Conservation (phyloP, 1,140 invertebrate genomes). For the Anthonomus grandis region DNA sequence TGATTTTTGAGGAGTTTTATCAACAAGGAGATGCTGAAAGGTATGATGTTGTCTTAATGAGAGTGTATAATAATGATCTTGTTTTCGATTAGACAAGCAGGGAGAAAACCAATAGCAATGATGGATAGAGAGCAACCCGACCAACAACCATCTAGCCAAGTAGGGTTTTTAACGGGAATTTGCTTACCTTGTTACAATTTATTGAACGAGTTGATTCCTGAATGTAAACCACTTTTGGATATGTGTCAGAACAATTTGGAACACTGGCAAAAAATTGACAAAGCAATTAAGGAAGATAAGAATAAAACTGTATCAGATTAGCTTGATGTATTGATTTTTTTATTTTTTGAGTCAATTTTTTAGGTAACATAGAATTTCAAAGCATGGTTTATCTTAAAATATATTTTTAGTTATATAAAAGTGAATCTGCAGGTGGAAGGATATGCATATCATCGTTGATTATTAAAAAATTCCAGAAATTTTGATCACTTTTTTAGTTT, state of each 20-base stretch:
- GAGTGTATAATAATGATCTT: neutral
- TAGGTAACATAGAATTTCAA: too few species aligned
- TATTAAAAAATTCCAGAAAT: too few species aligned
- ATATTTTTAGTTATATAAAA: too few species aligned
- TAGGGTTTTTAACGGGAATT: slow-evolving; percentile 75
- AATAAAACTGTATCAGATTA: too few species aligned
- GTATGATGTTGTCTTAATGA: neutral
- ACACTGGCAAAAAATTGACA: slow-evolving; percentile 55
- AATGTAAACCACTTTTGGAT: slow-evolving; percentile 65
- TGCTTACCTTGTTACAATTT: slow-evolving; percentile 78
- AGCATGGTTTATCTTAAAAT: too few species aligned
- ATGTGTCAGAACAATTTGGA: slow-evolving; percentile 62
- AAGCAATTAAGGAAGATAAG: slow-evolving; percentile 6
- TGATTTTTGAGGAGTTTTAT: slow-evolving; percentile 84
- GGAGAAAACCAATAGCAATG: slow-evolving; percentile 72
- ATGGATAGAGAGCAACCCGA: slow-evolving; percentile 75
- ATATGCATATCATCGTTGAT: too few species aligned
- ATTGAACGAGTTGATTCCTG: slow-evolving; percentile 64
- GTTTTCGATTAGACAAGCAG: slow-evolving; percentile 49
- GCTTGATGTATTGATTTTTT: too few species aligned
- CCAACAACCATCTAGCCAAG: slow-evolving; percentile 72
- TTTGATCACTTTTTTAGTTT: too few species aligned
- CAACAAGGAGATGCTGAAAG: slow-evolving; percentile 75
- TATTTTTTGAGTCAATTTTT: too few species aligned
- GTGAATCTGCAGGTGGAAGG: too few species aligned